These are phyloP conservation scores for Microctonus aethiopoides DNA, from an alignment of 2,888 invertebrate species.

Conservation along the genomic window DNA sequence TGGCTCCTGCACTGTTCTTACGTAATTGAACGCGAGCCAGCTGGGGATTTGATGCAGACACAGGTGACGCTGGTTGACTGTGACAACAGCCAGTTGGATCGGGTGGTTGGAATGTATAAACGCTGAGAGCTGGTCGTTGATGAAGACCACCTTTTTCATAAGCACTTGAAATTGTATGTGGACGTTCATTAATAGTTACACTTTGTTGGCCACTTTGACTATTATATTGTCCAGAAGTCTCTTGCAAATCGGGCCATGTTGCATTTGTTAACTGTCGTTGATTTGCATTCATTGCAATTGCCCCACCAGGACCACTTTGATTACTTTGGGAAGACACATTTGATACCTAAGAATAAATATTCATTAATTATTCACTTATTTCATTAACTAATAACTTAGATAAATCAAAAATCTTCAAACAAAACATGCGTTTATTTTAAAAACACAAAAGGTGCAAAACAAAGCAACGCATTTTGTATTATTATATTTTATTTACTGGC, in stretches of 20 bases:
- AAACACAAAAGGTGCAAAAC: not conserved
- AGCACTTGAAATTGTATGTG: constrained; percentile 91
- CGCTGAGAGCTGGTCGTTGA: constrained; percentile 85
- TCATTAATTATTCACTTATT: too few relatives aligned
- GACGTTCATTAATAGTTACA: constrained; percentile 83
- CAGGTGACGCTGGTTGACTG: constrained; percentile 69
- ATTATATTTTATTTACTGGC: not conserved
- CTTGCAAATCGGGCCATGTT: constrained; percentile 83
- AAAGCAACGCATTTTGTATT: not conserved
- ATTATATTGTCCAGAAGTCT: constrained; percentile 76
- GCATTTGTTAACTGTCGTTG: constrained; percentile 69
- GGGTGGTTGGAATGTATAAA: constrained; percentile 88
- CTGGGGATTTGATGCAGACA: constrained; percentile 60
- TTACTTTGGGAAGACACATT: constrained; percentile 71
- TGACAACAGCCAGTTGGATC: constrained; percentile 68
- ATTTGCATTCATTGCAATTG: constrained; percentile 51
- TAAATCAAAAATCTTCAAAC: not conserved
- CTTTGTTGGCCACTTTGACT: constrained; percentile 71
- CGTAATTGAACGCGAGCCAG: constrained; percentile 58
- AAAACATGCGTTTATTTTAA: not conserved
- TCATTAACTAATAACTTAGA: not conserved
- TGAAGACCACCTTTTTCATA: constrained; percentile 83
- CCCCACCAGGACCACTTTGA: constrained; percentile 48
- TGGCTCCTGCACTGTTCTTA: constrained; percentile 57
- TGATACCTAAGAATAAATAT: constrained; percentile 67